Conservation (phyloP, 2,888 invertebrate genomes). For the Eupithecia inturbata region DNA sequence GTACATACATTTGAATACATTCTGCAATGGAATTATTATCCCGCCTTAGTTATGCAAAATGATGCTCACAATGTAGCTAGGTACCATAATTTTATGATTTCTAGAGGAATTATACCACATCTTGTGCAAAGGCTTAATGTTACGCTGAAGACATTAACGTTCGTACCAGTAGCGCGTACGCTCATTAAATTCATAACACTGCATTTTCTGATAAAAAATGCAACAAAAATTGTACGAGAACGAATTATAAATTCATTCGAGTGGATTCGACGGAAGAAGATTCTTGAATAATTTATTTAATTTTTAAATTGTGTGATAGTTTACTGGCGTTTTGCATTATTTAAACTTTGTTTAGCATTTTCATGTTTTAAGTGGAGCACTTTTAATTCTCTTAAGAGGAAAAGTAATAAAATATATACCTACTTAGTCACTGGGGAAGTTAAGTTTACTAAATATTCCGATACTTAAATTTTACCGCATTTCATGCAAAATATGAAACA, state of each 20-base stretch:
- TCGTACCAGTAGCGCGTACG: conserved; percentile 35
- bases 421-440: background rate
- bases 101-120: background rate
- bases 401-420: background rate
- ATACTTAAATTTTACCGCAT: background rate
- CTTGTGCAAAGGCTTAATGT: background rate
- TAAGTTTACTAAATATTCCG: background rate
- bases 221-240: conserved; percentile 30
- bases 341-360: conserved; percentile 3
- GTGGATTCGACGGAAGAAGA: conserved; percentile 17
- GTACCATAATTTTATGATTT: background rate
- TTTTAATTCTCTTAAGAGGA: conserved; percentile 2
- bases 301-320: conserved; percentile 15
- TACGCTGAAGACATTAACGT: conserved; percentile 40
- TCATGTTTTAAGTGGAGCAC: background rate
- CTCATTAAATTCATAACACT: conserved; percentile 41
- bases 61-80: background rate
- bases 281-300: conserved; percentile 24
- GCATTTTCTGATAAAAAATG: conserved; percentile 31
- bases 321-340: conserved; percentile 15
- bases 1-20: background rate
- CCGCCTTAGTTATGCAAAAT: background rate
- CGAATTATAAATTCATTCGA: conserved; percentile 29
- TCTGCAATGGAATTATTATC: background rate
- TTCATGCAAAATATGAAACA: background rate